Evolutionary conservation across 2,113 vertebrate genomes (phyloP), one percentile per base, ranked within the genome.

Genomic region (Meriones unguiculatus): DNA sequence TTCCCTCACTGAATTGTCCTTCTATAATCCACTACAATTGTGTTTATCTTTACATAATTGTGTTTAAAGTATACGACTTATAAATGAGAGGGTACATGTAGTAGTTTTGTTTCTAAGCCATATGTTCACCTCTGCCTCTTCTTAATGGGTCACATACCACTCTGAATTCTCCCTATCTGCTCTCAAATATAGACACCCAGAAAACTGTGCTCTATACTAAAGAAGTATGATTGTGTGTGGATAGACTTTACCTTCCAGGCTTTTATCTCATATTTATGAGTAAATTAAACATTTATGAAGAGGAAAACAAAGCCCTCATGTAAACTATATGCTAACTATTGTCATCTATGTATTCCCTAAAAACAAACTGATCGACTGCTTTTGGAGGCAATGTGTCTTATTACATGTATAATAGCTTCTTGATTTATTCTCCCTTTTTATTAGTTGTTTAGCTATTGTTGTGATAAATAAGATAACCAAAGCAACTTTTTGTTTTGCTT

Each of bases 271-370:
- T 4, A 46, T 46, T 24, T 24, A 70, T 25, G 0, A 50, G 4
- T 18, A 7, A 52, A 52, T 77, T 6, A 50, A 28, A 30, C 50
- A 9, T 28, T 50, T 13, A 15, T 50, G 2, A 77, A 7, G 12
- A 3, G 5, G 2, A 46, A 46, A 25, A 28, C 75, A 5, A 50
- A 7, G 24, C 10, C 0, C 11, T 11, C 1, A 28, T 46, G 25
- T 46, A 50, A 76, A 50, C 41, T 50, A 28, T 13, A 76, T 76
- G 41, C 75, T 50, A 76, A 50, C 10, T 28, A 76, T 50, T 76
- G 5, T 24, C 38, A 20, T 75, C 4, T 25, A 76, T 6, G 11
- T 50, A 76, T 76, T 76, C 41, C 22, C 24, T 46, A 14, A 76
- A 75, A 76, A 18, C 46, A 5, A 46, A 46, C 5, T 46, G 46